Conservation (phyloP, 2,797 vertebrate species). For the Hippocampus kuda region DNA sequence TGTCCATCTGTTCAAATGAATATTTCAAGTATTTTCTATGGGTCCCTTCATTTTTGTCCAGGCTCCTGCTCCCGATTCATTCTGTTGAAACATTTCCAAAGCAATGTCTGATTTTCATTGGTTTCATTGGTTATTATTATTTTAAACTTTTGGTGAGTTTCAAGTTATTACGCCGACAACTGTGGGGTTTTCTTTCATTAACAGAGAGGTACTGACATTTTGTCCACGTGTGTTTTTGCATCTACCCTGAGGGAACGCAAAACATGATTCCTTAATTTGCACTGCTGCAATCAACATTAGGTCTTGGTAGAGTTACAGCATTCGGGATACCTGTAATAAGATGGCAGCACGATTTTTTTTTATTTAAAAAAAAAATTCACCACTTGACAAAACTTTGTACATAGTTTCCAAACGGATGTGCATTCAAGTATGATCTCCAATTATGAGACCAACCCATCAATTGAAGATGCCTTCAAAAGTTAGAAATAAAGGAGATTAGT, state of each 20-base stretch:
- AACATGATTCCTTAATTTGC: background rate
- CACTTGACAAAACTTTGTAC: background rate
- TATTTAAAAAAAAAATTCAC: background rate
- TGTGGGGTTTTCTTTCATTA: background rate
- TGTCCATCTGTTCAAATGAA: too few relatives aligned
- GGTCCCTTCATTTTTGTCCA: too few relatives aligned
- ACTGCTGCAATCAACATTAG: background rate
- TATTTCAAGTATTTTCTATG: too few relatives aligned
- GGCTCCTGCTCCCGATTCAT: too few relatives aligned
- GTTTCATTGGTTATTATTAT: too few relatives aligned
- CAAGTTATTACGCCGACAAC: too few relatives aligned
- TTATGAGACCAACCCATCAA: constrained; percentile 30
- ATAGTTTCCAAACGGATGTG: background rate
- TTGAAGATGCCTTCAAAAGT: constrained; percentile 23
- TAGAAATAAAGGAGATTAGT: constrained; percentile 29
- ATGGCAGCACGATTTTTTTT: background rate
- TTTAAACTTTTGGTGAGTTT: too few relatives aligned
- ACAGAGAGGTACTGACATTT: background rate
- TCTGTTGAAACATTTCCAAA: too few relatives aligned
- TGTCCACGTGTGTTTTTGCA: background rate
- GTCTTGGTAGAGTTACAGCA: background rate
- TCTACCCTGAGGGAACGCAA: background rate
- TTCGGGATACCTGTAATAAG: background rate
- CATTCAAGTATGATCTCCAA: constrained; percentile 16
- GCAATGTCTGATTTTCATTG: too few relatives aligned